Evolutionary conservation across 1,140 invertebrate genomes (phyloP).

Genomic region (Ylistrum balloti): DNA sequence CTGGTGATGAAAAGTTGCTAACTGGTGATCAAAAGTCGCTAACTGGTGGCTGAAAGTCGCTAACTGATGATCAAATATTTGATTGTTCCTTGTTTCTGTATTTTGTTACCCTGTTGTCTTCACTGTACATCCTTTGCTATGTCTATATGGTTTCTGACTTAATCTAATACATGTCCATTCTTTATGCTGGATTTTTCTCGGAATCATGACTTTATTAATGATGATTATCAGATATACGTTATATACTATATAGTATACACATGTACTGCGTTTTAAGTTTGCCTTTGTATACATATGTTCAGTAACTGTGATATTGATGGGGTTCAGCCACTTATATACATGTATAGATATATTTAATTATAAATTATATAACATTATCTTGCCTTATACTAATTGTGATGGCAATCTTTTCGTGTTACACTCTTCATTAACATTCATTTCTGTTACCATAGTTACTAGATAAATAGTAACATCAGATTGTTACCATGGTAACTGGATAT

Average conservation of each 20-base stretch:
- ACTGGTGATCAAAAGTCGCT: too few species aligned
- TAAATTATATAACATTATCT: slow-evolving; percentile 34
- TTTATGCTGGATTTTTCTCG: background rate
- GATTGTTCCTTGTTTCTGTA: too few species aligned
- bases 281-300: slow-evolving; percentile 27
- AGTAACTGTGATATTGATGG: slow-evolving; percentile 16
- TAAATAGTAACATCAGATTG: background rate
- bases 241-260: background rate
- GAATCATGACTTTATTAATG: background rate
- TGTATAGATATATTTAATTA: slow-evolving; percentile 33
- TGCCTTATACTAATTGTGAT: slow-evolving; percentile 17
- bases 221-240: background rate
- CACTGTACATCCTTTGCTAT: background rate
- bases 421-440: background rate
- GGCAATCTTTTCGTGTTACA: slow-evolving; percentile 21
- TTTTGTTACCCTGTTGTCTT: background rate
- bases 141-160: too few species aligned
- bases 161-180: too few species aligned
- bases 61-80: too few species aligned
- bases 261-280: background rate
- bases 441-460: background rate
- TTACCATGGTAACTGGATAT: background rate
- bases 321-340: slow-evolving; percentile 1
- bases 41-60: too few species aligned
- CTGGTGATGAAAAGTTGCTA: too few species aligned